Percentiles rank a stretch among this genome's conserved stretches.
These are phyloP conservation scores for Distichodus sexfasciatus DNA, from an alignment of 2,797 vertebrate genomes.

Conservation along the genomic window DNA sequence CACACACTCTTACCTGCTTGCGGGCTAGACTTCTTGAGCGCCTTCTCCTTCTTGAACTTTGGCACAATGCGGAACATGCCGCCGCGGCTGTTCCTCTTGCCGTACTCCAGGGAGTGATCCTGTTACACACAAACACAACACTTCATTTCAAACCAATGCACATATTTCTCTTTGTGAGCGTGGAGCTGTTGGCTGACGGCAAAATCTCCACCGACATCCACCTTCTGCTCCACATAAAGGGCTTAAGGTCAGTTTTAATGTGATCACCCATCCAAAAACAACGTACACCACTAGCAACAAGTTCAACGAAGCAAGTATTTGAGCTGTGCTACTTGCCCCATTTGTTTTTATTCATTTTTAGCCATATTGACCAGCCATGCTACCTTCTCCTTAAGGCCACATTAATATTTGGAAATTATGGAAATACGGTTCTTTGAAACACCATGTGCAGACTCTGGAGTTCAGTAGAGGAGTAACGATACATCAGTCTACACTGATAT, in stretches of 20 bases:
- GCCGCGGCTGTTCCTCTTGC: conserved; percentile 95
- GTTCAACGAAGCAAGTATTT: too few species aligned
- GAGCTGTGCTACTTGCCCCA: too few species aligned
- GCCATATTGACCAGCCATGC: too few species aligned
- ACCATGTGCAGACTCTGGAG: too few species aligned
- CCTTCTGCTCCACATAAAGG: background rate
- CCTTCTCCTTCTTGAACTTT: conserved; percentile 98
- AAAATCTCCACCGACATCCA: background rate
- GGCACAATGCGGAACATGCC: conserved; percentile 97
- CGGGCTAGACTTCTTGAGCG: conserved; percentile 85
- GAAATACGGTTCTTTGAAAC: too few species aligned
- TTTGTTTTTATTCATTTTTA: too few species aligned
- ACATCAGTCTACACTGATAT: too few species aligned
- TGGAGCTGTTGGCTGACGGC: background rate
- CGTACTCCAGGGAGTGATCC: conserved; percentile 92
- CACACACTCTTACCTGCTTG: conserved; percentile 87
- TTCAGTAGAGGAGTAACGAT: too few species aligned
- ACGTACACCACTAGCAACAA: too few species aligned
- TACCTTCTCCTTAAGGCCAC: too few species aligned
- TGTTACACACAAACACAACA: conserved; percentile 63
- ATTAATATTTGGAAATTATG: too few species aligned
- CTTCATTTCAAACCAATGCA: background rate
- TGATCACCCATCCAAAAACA: too few species aligned
- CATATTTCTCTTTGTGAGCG: background rate
- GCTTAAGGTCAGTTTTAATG: background rate